A percentile compares a stretch with the other conserved stretches of the same genome.
Conservation (phyloP, 2,888 invertebrate species). For the Drosophila limbata region DNA sequence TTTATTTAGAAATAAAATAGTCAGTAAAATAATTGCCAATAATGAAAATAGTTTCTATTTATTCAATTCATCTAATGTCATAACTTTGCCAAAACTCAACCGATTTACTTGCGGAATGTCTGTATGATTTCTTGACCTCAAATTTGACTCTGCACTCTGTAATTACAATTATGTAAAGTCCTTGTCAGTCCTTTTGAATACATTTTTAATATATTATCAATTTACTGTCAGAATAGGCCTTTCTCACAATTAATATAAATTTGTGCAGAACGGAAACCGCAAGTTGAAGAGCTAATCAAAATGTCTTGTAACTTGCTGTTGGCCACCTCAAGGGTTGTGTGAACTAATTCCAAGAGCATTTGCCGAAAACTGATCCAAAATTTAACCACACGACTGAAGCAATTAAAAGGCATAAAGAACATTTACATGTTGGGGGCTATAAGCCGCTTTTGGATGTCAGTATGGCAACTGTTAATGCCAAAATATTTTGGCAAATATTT, state of each 20-base stretch:
- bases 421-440: conserved; percentile 59
- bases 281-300: conserved; percentile 36
- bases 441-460: conserved; percentile 62
- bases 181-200: not conserved
- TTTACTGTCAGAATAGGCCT: not conserved
- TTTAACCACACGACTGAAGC: conserved; percentile 46
- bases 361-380: conserved; percentile 13
- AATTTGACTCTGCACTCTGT: no score
- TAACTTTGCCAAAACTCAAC: no score
- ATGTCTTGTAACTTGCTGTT: conserved; percentile 16
- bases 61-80: not conserved
- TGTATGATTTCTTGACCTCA: no score
- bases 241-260: conserved; percentile 26
- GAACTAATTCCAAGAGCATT: conserved; percentile 13
- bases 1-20: not conserved
- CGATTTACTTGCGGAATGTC: no score
- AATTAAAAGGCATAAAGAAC: conserved; percentile 54
- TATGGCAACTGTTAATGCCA: conserved; percentile 59
- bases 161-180: no score
- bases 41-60: not conserved
- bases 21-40: not conserved
- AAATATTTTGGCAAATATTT: conserved; percentile 58
- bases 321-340: conserved; percentile 3
- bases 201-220: not conserved
- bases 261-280: conserved; percentile 17